Evolutionary conservation across 2,797 vertebrate genomes (phyloP).

Genomic region (Enteromius viviparus): DNA sequence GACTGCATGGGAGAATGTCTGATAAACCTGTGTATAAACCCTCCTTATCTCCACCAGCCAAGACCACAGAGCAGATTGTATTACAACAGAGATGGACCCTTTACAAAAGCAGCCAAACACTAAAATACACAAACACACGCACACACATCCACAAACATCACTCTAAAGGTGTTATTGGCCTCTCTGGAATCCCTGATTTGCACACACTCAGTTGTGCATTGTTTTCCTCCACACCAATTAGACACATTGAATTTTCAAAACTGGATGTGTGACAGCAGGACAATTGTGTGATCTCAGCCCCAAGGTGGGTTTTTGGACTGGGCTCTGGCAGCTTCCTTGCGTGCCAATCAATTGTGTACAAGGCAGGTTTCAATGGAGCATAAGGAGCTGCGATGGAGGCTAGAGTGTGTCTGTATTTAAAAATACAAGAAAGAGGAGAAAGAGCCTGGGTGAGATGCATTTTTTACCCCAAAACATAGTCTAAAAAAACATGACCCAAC

Average conservation of each 20-base stretch:
- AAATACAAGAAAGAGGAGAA: neutral
- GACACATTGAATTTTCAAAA: constrained; percentile 35
- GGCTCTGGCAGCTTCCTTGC: constrained; percentile 62
- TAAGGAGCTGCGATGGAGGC: constrained; percentile 66
- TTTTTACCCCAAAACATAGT: neutral
- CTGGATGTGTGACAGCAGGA: constrained; percentile 9
- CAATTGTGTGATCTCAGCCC: constrained; percentile 23
- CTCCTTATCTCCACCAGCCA: constrained; percentile 69
- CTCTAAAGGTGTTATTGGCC: constrained; percentile 16
- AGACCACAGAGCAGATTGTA: constrained; percentile 73
- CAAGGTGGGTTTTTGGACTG: constrained; percentile 64
- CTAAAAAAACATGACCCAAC: neutral
- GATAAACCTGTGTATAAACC: constrained; percentile 72
- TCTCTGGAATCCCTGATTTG: constrained; percentile 26
- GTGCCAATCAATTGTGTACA: constrained; percentile 70
- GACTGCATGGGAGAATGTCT: constrained; percentile 71
- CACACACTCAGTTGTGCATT: constrained; percentile 34
- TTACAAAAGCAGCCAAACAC: constrained; percentile 53
- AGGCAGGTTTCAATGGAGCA: constrained; percentile 71
- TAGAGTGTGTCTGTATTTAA: neutral
- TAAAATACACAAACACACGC: neutral
- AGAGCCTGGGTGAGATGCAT: neutral
- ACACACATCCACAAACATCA: neutral
- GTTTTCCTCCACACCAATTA: constrained; percentile 24
- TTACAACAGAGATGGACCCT: constrained; percentile 61